These are phyloP conservation scores for Poecilia wingei DNA, from an alignment of 2,797 vertebrate genomes.

Conservation along the genomic window DNA sequence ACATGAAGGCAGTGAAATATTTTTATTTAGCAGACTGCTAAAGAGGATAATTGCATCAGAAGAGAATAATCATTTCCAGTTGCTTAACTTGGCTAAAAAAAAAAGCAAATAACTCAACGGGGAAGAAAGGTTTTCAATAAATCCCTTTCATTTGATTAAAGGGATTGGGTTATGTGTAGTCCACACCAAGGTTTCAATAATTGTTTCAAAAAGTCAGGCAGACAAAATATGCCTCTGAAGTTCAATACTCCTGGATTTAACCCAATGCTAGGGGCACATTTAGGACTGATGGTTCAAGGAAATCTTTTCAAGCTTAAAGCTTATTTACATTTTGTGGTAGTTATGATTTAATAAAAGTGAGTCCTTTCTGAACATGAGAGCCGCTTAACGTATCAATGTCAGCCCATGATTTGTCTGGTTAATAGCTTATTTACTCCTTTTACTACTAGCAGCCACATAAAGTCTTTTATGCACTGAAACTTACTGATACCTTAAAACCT, in stretches of 20 bases:
- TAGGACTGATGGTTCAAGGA: not conserved
- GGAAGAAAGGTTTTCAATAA: conserved; percentile 13
- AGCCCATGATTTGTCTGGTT: not conserved
- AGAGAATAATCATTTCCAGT: conserved; percentile 67
- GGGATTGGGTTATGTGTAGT: conserved; percentile 17
- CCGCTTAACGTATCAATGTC: not conserved
- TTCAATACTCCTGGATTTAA: not conserved
- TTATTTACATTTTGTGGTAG: conserved; percentile 1
- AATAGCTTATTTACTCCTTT: not conserved
- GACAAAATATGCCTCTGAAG: not conserved
- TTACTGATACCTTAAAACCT: not conserved
- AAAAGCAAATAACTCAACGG: conserved; percentile 30
- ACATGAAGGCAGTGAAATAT: conserved; percentile 22
- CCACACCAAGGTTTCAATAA: not conserved
- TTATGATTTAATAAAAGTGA: not conserved
- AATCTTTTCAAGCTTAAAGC: not conserved
- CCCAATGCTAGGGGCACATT: not conserved
- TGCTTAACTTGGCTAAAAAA: conserved; percentile 60
- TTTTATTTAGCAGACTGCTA: conserved; percentile 39
- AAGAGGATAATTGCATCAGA: conserved; percentile 56
- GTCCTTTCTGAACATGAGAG: not conserved
- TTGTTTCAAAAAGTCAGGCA: not conserved
- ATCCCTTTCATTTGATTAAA: conserved; percentile 39
- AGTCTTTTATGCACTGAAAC: not conserved
- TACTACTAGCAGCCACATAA: not conserved